These are phyloP conservation scores for Heliothis peltigera DNA, from an alignment of 2,888 invertebrate species.

Conservation along the genomic window DNA sequence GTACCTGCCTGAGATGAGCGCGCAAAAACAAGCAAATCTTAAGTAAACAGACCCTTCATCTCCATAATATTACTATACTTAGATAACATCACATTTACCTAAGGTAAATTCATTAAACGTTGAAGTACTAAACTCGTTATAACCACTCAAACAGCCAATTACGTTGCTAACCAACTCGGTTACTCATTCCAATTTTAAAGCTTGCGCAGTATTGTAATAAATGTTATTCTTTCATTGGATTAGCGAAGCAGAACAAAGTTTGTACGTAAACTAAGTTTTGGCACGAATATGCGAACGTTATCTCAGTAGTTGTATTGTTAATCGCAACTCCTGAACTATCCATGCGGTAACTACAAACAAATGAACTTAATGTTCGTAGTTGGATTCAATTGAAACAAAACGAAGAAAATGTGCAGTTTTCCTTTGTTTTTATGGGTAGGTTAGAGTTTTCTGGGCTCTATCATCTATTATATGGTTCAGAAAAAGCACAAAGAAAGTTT, in stretches of 20 bases:
- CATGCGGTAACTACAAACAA: conserved; percentile 52
- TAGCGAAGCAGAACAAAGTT: conserved; percentile 35
- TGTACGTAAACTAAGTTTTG: conserved; percentile 47
- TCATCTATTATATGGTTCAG: conserved; percentile 21
- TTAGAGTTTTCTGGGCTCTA: conserved; percentile 13
- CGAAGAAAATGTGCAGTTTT: conserved; percentile 22
- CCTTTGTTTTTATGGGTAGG: conserved; percentile 14
- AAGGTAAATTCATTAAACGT: background rate
- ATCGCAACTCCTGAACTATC: conserved; percentile 43
- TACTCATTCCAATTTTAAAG: conserved; percentile 26
- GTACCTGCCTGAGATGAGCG: too few relatives aligned
- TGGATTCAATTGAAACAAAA: conserved; percentile 47
- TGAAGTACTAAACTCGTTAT: conserved; percentile 2
- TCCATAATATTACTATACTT: background rate
- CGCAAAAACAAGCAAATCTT: too few relatives aligned
- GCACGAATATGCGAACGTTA: conserved; percentile 48
- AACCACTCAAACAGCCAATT: conserved; percentile 27
- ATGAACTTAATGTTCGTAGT: conserved; percentile 46
- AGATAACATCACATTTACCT: conserved; percentile 17
- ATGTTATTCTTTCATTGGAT: conserved; percentile 42
- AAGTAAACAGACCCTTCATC: too few relatives aligned
- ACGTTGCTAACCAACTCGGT: conserved; percentile 25
- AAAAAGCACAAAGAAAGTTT: conserved; percentile 16
- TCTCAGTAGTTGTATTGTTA: conserved; percentile 49
- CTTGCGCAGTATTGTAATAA: conserved; percentile 28